A percentile compares a stretch with the other conserved stretches of the same genome.
phyloP scores from a whole-genome alignment of 2,888 invertebrate genomes.

The Leptinotarsa juncta region DNA sequence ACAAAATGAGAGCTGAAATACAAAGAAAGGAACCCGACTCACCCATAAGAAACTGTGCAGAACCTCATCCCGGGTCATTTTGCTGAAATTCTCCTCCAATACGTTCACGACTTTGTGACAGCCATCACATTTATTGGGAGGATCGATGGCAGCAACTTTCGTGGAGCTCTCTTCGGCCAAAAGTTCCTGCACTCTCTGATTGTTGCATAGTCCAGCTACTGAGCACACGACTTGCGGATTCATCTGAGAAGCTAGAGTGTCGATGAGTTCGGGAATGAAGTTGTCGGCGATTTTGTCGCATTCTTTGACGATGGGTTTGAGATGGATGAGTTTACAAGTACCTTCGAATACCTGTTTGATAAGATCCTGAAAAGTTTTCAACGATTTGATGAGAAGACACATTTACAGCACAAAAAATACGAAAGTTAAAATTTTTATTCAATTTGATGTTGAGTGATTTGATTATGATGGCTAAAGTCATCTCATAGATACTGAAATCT shows the following conservation, averaged over 20 bases:
- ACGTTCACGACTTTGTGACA: conserved; percentile 70
- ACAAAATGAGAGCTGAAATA: too few species aligned
- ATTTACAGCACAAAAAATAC: neutral
- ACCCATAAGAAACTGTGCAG: conserved; percentile 70
- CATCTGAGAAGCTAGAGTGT: conserved; percentile 90
- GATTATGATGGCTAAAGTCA: too few species aligned
- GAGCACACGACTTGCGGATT: conserved; percentile 90
- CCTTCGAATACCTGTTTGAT: conserved; percentile 89
- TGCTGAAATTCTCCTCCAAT: conserved; percentile 69
- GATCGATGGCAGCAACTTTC: neutral
- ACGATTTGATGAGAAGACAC: neutral
- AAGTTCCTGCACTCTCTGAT: conserved; percentile 75
- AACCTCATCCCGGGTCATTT: conserved; percentile 70
- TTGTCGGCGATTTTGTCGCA: conserved; percentile 85
- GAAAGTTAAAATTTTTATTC: too few species aligned
- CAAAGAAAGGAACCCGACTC: conserved; percentile 33
- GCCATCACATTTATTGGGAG: conserved; percentile 61
- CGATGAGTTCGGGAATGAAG: conserved; percentile 88
- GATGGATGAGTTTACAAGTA: conserved; percentile 82
- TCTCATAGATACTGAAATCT: too few species aligned
- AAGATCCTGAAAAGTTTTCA: conserved; percentile 72
- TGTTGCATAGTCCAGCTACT: conserved; percentile 90
- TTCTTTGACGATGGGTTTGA: conserved; percentile 79
- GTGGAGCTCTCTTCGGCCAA: conserved; percentile 67
- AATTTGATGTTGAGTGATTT: too few species aligned